A percentile compares a stretch with the other conserved stretches of the same genome.
phyloP scores from a whole-genome alignment of 2,888 invertebrate species.

The Gasteruption jaculator region DNA sequence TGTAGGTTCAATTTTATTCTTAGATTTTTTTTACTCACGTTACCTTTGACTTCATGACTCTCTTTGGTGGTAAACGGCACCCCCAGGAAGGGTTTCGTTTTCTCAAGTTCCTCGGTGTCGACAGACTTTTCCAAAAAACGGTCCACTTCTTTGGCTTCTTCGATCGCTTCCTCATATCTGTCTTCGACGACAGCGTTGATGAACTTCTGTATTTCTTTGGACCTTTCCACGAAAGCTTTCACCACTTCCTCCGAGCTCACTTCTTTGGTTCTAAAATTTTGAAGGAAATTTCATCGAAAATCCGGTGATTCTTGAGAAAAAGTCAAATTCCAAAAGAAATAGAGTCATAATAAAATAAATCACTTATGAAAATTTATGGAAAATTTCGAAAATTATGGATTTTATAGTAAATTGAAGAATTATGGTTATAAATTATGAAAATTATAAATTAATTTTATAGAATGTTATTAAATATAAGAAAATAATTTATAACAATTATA shows the following conservation, averaged over 20 bases:
- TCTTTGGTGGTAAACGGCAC: slow-evolving; percentile 90
- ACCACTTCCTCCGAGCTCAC: slow-evolving; percentile 67
- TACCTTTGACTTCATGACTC: slow-evolving; percentile 70
- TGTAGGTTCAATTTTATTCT: too few relatives aligned
- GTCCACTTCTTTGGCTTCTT: slow-evolving; percentile 72
- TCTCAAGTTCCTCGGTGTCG: slow-evolving; percentile 62
- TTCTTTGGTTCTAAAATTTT: slow-evolving; percentile 47
- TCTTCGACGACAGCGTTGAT: slow-evolving; percentile 79
- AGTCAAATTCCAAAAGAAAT: too few relatives aligned
- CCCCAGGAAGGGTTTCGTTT: slow-evolving; percentile 74
- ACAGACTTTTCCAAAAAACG: slow-evolving; percentile 57
- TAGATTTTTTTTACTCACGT: background rate
- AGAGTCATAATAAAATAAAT: background rate
- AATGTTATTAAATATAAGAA: too few relatives aligned
- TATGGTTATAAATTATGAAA: too few relatives aligned
- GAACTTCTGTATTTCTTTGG: slow-evolving; percentile 66
- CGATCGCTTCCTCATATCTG: slow-evolving; percentile 68
- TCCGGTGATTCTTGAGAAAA: background rate
- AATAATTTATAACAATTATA: too few relatives aligned
- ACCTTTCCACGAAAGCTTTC: slow-evolving; percentile 68
- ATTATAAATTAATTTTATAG: too few relatives aligned
- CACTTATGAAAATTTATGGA: background rate
- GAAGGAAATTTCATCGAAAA: background rate
- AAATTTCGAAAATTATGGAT: too few relatives aligned
- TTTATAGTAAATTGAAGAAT: background rate